Evolutionary conservation across 2,888 invertebrate genomes (phyloP), one percentile per base, ranked within the genome.

Genomic region (Allacma fusca): DNA sequence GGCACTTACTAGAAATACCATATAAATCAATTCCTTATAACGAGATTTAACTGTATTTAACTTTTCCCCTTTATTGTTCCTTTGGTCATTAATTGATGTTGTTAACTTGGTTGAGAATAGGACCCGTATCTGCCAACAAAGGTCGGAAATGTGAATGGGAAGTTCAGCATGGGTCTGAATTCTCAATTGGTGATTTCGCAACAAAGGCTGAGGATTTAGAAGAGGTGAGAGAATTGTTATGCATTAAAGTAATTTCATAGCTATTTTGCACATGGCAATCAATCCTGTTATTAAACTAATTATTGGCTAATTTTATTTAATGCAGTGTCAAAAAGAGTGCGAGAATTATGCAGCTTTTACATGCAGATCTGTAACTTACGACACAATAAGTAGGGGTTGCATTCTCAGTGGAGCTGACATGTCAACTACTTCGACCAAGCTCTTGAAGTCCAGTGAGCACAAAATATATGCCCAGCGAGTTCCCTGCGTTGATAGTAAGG

Each of bases 321-420:
- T 34, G 9, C 84, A 86, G 84, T 87, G 87, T 78, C 85, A 84
- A 76, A 83, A 83, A 24, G 81, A 84, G 43, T 87, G 87, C 73
- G 86, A 85, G 62, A 79, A 80, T 0, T 85, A 85, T 62, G 78
- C 81, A 29, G 84, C 84, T 4, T 86, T 87, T 79, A 83, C 85
- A 19, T 87, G 87, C 76, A 85, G 86, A 1, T 85, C 86, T 5
- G 85, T 86, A 72, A 85, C 86, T 4, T 86, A 82, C 80, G 81
- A 84, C 62, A 78, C 82, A 29, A 76, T 82, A 1, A 82, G 84
- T 1, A 82, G 84, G 1, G 80, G 84, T 23, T 83, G 83, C 65
- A 59, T 81, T 50, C 65, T 83, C 1, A 83, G 83, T 50, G 83
- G 83, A 34, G 73, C 83, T 4, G 83, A 83, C 28, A 81, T 81